Evolutionary conservation across 2,888 invertebrate genomes (phyloP).

Genomic region (Isotomurus palustris): DNA sequence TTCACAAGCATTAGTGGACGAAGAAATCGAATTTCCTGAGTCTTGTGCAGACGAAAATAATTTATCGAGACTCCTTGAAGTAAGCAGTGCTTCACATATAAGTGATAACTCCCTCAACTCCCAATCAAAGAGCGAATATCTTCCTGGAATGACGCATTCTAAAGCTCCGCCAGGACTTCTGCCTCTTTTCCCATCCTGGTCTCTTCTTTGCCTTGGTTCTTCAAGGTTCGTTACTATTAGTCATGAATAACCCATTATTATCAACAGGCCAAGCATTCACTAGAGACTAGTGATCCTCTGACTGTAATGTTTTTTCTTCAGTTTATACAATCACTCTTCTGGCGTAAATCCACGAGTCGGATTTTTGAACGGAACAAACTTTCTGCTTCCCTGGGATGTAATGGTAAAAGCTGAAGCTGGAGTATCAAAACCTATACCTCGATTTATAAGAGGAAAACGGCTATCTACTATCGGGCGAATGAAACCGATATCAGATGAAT

Average conservation of each 20-base stretch:
- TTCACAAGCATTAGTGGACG: background rate
- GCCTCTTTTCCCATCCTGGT: constrained; percentile 87
- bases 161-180: constrained; percentile 66
- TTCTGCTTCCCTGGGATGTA: constrained; percentile 90
- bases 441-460: constrained; percentile 30
- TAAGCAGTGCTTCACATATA: background rate
- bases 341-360: constrained; percentile 88
- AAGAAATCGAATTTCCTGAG: background rate
- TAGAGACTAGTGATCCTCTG: background rate
- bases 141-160: constrained; percentile 84
- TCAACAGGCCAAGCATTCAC: background rate
- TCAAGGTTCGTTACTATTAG: constrained; percentile 52
- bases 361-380: constrained; percentile 82
- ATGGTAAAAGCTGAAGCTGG: constrained; percentile 55
- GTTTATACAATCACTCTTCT: constrained; percentile 53
- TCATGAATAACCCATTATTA: background rate
- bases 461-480: constrained; percentile 16
- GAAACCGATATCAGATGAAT: constrained; percentile 43
- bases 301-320: constrained; percentile 7
- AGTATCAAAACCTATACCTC: constrained; percentile 33
- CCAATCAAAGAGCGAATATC: constrained; percentile 81
- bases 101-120: constrained; percentile 47
- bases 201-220: constrained; percentile 80
- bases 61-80: background rate
- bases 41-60: background rate